Percentiles rank a stretch among this genome's conserved stretches.
Conservation (phyloP, 2,113 vertebrate genomes). For the Pardalotus punctatus region DNA sequence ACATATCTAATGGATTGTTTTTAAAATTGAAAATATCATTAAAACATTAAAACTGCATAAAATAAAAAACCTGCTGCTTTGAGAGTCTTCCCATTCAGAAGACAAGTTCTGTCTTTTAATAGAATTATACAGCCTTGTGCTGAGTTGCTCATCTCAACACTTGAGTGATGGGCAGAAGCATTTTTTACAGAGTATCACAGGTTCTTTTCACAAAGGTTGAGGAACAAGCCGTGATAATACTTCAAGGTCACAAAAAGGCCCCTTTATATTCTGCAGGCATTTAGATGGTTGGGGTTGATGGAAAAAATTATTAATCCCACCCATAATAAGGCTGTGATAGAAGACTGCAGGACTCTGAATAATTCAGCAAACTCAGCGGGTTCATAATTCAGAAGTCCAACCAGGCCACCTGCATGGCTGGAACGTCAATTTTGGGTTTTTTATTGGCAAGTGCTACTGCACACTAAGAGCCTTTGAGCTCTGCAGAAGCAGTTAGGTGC, state of each 20-base stretch:
- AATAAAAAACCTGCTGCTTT: not conserved
- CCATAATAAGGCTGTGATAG: not conserved
- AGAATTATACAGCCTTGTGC: not conserved
- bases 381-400: not conserved
- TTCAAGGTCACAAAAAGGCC: not conserved
- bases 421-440: not conserved
- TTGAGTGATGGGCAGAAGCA: not conserved
- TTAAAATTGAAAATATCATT: not conserved
- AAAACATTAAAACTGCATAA: not conserved
- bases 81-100: not conserved
- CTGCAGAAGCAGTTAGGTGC: conserved; percentile 15
- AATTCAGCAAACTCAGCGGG: not conserved
- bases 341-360: not conserved
- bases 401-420: conserved; percentile 1
- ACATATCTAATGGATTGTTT: not conserved
- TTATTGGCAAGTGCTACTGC: not conserved
- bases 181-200: not conserved
- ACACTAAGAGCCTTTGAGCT: not conserved
- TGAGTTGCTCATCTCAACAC: not conserved
- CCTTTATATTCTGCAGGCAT: not conserved
- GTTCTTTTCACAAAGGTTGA: not conserved
- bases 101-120: not conserved
- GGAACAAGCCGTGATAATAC: not conserved
- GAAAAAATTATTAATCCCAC: not conserved
- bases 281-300: not conserved